These are phyloP conservation scores for Chalcosyrphus nemorum DNA, from an alignment of 2,888 invertebrate species.

Conservation along the genomic window DNA sequence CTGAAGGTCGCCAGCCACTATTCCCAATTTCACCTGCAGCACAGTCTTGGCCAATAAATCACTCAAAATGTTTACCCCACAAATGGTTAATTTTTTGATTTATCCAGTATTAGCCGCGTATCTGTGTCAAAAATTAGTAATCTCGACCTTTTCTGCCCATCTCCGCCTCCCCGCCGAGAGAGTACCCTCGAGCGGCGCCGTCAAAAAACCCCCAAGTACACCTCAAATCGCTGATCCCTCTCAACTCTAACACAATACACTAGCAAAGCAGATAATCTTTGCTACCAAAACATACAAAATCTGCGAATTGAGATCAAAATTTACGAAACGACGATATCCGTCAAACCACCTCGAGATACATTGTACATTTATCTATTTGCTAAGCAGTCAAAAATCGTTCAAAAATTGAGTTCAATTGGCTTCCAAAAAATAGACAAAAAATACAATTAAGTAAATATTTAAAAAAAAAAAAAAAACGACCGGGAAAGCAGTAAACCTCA, in stretches of 20 bases:
- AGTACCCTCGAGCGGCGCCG: constrained; percentile 24
- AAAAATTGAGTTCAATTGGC: constrained; percentile 55
- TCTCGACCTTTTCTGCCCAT: constrained; percentile 22
- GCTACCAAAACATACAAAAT: constrained; percentile 11
- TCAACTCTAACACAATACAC: not conserved
- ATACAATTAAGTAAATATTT: constrained; percentile 63
- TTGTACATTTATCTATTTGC: no score
- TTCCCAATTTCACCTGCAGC: not conserved
- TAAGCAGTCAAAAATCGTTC: constrained; percentile 48
- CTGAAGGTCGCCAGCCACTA: not conserved
- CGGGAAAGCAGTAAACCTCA: constrained; percentile 35
- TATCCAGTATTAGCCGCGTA: not conserved
- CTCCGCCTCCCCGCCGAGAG: not conserved
- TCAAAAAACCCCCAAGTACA: not conserved
- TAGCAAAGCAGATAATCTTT: not conserved
- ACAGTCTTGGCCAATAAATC: not conserved
- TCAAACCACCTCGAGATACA: not conserved
- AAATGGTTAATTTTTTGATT: not conserved
- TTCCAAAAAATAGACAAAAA: constrained; percentile 18
- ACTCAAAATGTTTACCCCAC: not conserved
- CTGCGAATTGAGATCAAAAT: not conserved
- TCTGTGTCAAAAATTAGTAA: constrained; percentile 39
- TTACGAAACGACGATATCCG: constrained; percentile 11
- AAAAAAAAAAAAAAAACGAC: constrained; percentile 13
- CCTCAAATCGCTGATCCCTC: not conserved